Percentiles rank a stretch among this genome's conserved stretches.
phyloP scores from a whole-genome alignment of 1,140 invertebrate genomes.

The Apis laboriosa region DNA sequence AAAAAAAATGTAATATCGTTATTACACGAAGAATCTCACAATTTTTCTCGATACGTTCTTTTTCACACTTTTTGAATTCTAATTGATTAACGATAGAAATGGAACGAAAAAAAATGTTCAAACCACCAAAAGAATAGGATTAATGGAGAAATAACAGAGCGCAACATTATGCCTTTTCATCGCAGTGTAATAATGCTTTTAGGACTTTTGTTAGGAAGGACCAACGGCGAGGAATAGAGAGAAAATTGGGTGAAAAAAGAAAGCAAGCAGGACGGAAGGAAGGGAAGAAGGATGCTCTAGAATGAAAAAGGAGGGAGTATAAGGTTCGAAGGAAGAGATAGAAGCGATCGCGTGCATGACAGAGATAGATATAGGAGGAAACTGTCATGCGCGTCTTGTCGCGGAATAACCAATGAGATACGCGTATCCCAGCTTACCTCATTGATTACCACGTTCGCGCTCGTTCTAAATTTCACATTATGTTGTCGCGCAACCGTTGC shows the following conservation, averaged over 20 bases:
- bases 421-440: constrained; percentile 55
- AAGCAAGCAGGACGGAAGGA: background rate
- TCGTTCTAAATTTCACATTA: constrained; percentile 59
- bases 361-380: background rate
- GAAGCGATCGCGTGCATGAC: background rate
- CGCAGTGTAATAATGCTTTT: constrained; percentile 21
- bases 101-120: background rate
- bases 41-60: too few species aligned
- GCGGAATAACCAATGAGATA: constrained; percentile 50
- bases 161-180: constrained; percentile 34
- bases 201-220: constrained; percentile 12
- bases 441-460: constrained; percentile 59
- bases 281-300: background rate
- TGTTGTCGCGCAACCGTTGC: constrained; percentile 16
- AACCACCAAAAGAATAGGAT: background rate
- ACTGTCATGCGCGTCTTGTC: constrained; percentile 56
- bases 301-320: background rate
- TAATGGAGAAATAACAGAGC: constrained; percentile 33
- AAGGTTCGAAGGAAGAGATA: background rate
- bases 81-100: background rate
- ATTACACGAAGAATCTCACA: background rate
- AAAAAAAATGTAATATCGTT: background rate
- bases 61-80: background rate
- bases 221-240: background rate
- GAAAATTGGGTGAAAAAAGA: background rate